phyloP scores from a whole-genome alignment of 1,140 invertebrate genomes.

The Dryas iulia region DNA sequence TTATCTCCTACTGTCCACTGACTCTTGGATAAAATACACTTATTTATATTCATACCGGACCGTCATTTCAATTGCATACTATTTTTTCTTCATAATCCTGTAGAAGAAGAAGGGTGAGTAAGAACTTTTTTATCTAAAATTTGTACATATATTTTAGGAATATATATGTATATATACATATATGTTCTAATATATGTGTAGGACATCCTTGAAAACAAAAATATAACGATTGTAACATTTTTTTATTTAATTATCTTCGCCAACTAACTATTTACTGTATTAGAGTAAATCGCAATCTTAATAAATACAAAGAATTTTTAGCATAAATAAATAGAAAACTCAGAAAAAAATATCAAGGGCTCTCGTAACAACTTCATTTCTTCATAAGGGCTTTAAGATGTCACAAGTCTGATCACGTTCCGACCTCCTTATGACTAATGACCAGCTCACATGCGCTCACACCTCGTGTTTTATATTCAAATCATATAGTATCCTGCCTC shows the following conservation, averaged over 20 bases:
- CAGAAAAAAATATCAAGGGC: constrained; percentile 20
- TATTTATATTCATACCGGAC: constrained; percentile 71
- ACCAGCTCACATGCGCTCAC: constrained; percentile 50
- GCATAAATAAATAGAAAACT: not conserved
- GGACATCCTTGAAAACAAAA: too few relatives aligned
- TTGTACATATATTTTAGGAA: not conserved
- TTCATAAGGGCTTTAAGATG: constrained; percentile 44
- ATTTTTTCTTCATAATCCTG: constrained; percentile 65
- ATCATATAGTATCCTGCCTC: constrained; percentile 66
- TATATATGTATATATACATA: too few relatives aligned
- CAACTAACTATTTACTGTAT: too few relatives aligned
- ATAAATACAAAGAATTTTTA: not conserved
- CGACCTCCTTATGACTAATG: constrained; percentile 68
- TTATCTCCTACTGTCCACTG: constrained; percentile 32
- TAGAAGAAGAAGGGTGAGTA: constrained; percentile 62
- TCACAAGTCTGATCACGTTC: constrained; percentile 54
- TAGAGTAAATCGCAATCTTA: not conserved
- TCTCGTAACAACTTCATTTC: constrained; percentile 22
- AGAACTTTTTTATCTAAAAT: constrained; percentile 41
- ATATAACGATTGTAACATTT: too few relatives aligned
- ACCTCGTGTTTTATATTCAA: constrained; percentile 67
- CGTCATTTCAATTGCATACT: constrained; percentile 69
- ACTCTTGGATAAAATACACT: constrained; percentile 41
- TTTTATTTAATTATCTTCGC: too few relatives aligned
- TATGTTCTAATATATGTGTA: too few relatives aligned